Percentiles rank a stretch among this genome's conserved stretches.
phyloP scores from a whole-genome alignment of 2,113 vertebrate genomes.

The Ictidomys tridecemlineatus region DNA sequence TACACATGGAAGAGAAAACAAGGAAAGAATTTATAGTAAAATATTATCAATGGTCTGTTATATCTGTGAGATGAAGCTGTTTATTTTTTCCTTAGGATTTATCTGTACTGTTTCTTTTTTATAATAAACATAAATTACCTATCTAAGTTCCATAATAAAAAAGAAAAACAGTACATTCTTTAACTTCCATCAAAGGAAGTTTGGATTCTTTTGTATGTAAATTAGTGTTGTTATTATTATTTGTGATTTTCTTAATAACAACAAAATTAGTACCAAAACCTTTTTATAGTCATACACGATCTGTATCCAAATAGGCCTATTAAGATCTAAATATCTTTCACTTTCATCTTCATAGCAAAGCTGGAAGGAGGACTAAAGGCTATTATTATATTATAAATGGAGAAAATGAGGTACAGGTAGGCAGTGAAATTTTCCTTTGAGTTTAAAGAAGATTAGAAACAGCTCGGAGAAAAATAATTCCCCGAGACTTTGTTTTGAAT shows the following conservation, averaged over 20 bases:
- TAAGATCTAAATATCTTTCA: neutral
- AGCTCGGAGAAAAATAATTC: neutral
- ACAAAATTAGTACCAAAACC: neutral
- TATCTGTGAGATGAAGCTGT: neutral
- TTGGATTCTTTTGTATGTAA: constrained; percentile 33
- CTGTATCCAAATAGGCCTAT: neutral
- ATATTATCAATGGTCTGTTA: neutral
- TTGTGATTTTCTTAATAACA: constrained; percentile 35
- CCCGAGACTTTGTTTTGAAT: neutral
- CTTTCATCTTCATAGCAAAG: neutral
- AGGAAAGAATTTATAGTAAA: neutral
- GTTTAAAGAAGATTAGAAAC: constrained; percentile 16
- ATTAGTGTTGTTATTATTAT: constrained; percentile 26
- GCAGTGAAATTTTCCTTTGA: neutral
- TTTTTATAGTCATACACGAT: neutral
- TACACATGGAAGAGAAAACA: neutral
- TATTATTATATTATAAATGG: neutral
- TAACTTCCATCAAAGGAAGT: constrained; percentile 24
- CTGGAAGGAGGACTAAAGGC: neutral
- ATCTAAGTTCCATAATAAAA: constrained; percentile 29
- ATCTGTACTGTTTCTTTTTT: neutral
- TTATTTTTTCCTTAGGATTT: neutral
- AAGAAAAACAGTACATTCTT: constrained; percentile 41
- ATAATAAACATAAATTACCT: constrained; percentile 12
- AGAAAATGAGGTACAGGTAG: neutral